These are phyloP conservation scores for Eudyptes chrysolophus DNA, from an alignment of 2,113 vertebrate species.

Conservation along the genomic window DNA sequence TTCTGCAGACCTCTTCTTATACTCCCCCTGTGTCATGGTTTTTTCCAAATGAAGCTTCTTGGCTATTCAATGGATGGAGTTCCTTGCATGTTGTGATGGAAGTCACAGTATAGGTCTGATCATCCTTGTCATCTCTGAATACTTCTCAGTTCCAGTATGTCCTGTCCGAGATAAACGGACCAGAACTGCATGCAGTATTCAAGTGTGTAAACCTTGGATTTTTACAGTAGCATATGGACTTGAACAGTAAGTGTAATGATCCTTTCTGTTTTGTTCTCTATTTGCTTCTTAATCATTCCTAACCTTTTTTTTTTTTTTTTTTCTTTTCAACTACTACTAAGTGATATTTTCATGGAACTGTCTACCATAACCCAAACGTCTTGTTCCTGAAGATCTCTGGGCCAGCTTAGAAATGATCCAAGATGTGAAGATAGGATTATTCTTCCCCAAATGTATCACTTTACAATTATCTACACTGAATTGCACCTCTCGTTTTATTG, in stretches of 20 bases:
- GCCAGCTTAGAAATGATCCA: background rate
- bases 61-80: background rate
- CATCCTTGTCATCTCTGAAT: background rate
- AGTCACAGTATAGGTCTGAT: background rate
- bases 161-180: background rate
- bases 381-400: background rate
- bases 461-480: background rate
- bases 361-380: background rate
- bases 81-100: background rate
- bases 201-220: background rate
- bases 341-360: background rate
- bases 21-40: background rate
- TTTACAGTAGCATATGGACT: background rate
- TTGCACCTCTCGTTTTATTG: background rate
- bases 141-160: background rate
- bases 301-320: background rate
- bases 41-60: background rate
- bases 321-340: background rate
- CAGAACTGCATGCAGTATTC: background rate
- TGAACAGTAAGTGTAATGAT: background rate
- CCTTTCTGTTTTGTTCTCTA: background rate
- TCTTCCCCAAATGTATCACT: background rate
- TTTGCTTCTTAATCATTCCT: background rate
- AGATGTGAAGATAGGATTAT: background rate
- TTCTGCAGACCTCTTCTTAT: background rate